Evolutionary conservation across 2,888 invertebrate genomes (phyloP).

Genomic region (Hydrotaea diabolus): DNA sequence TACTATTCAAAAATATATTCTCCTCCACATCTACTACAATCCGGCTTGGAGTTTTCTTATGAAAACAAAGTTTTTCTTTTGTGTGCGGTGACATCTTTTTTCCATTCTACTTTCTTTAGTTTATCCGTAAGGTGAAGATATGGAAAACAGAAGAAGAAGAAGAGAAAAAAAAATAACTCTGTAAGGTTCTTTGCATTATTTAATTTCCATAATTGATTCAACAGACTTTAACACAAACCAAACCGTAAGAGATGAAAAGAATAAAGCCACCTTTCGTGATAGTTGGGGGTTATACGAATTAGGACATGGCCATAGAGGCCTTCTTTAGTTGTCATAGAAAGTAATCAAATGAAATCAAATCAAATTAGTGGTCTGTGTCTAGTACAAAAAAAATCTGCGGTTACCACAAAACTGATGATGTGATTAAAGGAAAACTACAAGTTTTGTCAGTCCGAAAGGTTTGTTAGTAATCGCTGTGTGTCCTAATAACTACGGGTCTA

Average conservation of each 20-base stretch:
- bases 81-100: conserved; percentile 46
- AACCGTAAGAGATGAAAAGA: not conserved
- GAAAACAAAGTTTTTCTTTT: conserved; percentile 37
- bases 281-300: not conserved
- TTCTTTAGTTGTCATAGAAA: conserved; percentile 27
- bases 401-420: no score
- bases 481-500: no score
- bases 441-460: no score
- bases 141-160: not conserved
- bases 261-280: not conserved
- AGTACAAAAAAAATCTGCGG: no score
- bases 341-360: conserved; percentile 44
- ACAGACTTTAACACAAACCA: conserved; percentile 7
- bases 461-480: no score
- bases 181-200: conserved; percentile 38
- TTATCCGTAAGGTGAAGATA: conserved; percentile 19
- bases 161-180: not conserved
- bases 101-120: conserved; percentile 1
- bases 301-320: not conserved
- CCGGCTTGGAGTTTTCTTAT: conserved; percentile 32
- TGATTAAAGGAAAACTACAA: no score
- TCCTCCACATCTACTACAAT: conserved; percentile 17
- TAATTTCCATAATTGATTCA: conserved; percentile 66
- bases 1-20: conserved; percentile 22
- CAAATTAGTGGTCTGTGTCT: conserved; percentile 22